These are phyloP conservation scores for Peromyscus leucopus DNA, from an alignment of 2,113 vertebrate species.

Conservation along the genomic window DNA sequence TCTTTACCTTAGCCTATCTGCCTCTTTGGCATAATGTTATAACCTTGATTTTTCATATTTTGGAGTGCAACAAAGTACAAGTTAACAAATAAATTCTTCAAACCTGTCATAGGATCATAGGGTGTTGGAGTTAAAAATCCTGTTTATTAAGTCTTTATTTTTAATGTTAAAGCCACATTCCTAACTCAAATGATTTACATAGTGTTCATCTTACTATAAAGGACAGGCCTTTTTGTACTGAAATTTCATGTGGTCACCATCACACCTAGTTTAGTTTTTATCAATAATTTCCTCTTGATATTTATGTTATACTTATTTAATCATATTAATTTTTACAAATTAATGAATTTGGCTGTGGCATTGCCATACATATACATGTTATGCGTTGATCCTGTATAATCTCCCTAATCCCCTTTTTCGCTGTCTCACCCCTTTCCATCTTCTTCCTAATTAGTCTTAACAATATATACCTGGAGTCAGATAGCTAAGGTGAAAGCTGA, in stretches of 20 bases:
- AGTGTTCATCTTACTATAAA: not conserved
- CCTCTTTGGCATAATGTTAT: not conserved
- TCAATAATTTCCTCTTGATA: not conserved
- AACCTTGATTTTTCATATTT: not conserved
- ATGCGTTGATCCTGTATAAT: not conserved
- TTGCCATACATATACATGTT: not conserved
- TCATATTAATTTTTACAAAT: not conserved
- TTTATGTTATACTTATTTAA: not conserved
- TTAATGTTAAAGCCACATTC: slow-evolving; percentile 8
- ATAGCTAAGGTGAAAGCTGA: no score
- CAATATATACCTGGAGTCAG: no score
- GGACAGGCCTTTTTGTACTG: not conserved
- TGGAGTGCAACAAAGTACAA: not conserved
- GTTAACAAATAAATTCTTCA: not conserved
- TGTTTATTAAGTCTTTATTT: not conserved
- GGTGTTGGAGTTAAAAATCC: not conserved
- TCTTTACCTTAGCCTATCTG: not conserved
- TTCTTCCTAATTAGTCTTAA: not conserved
- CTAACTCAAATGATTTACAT: not conserved
- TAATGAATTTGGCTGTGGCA: not conserved
- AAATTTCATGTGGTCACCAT: not conserved
- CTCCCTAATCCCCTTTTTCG: not conserved
- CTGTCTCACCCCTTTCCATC: fast-evolving
- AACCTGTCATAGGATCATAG: not conserved
- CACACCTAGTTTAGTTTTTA: not conserved